Base-by-base conservation (phyloP, 2,113 vertebrate genomes). In the Genyomyrus donnyi region DNA sequence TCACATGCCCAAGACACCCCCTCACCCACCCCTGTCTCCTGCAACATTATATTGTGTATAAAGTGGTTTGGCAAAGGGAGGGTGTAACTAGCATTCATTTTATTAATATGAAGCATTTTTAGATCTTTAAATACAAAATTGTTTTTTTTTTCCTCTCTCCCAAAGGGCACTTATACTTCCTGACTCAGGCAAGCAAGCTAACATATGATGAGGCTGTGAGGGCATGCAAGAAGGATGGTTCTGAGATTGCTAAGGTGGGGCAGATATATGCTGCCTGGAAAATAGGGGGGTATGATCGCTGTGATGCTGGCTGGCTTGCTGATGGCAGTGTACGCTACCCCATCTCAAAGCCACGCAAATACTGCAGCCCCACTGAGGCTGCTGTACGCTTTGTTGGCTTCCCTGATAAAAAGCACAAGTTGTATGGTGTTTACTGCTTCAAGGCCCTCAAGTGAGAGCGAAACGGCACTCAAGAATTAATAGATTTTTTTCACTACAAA, bases 301-400 rank as follows among this genome's bases (percentile, higher is more conserved):
- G 98, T 0, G 98, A 99, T 7, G 97, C 97, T 0, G 98, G 98
- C 92, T 99, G 98, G 98, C 86, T 99, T 94, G 98, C 97, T 0
- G 98, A 99, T 0, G 98, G 97, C 94, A 99, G 98, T 0, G 97
- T 99, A 88, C 98, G 98, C 91, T 99, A 99, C 93, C 98, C 98
- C 0, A 99, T 99, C 94, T 96, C 97, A 19, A 95, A 95, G 90
- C 98, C 98, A 0, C 95, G 98, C 87, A 96, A 96, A 92, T 97
- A 98, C 95, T 99, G 98, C 95, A 99, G 98, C 91, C 98, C 97
- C n/a, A 96, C 91, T 0, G 98, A 99, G 92, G 96, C 97, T 11
- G 98, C 98, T 0, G 98, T 99, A 90, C 98, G 98, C 91, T 95
- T 97, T 7, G 93, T 96, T 3, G 98, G 97, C 17, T 99, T 98